Base-by-base conservation (phyloP, 2,113 vertebrate genomes). In the Poeciliopsis turrubarensis region DNA sequence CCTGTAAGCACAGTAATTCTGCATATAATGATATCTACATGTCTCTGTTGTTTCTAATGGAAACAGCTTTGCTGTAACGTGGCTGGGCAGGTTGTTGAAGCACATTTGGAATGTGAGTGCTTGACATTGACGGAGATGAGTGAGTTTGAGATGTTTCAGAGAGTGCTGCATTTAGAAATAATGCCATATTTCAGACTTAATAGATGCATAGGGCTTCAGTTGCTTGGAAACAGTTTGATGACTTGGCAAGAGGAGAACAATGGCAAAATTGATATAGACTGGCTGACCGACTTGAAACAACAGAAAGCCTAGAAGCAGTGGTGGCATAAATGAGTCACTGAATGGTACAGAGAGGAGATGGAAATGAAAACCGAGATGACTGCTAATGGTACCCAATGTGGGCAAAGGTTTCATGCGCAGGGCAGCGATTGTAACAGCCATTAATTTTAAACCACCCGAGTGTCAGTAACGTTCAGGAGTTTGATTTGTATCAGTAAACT, bases 371-470 rank as follows among this genome's bases (percentile, higher is more conserved):
- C 19, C 67, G 27, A 51, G 62, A 5, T 27, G 70, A 41, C 17
- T 15, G 12, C 39, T 41, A 12, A 41, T 41, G 2, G 39, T 41
- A 14, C 39, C 14, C 39, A 41, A 41, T 41, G 12, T 41, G 39
- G 39, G 11, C 70, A 7, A 44, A 27, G 61, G 61, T 17, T 44
- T 39, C 26, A 5, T 3, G 64, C 34, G 29, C 29, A 51, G 41
- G 66, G 72, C 39, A 47, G 44, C 2, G 11, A 62, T 37, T 17
- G 5, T 70, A 75, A 76, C 72, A 44, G 17, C 4, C 15, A 47
- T 82, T 91, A 87, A 81, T 85, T 82, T 88, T 73, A 89, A 76
- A 69, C 74, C 66, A 34, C 63, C n/a, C n/a, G 78, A 77, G 72
- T 72, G 77, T 69, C 61, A 66, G 44, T 51, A 19, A 51, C 19